Base-by-base conservation (phyloP, 2,113 vertebrate species). In the Halcyon malimbica region DNA sequence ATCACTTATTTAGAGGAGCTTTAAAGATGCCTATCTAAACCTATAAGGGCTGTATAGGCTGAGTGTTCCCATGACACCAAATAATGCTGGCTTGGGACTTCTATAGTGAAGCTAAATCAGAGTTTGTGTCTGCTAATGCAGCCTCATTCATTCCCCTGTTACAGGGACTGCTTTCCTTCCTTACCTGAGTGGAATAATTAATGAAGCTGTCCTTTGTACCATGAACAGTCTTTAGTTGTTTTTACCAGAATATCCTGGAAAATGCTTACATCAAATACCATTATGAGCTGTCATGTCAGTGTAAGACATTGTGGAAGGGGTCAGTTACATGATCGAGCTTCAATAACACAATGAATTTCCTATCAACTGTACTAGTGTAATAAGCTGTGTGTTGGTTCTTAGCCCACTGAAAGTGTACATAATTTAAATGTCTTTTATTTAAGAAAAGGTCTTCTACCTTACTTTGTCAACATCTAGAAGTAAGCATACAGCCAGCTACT, bases 1-100 rank as follows among this genome's bases (percentile, higher is more conserved):
- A 7, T 6, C 3, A 16, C 7, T 4, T 28, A 53, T 28, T 59
- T 70, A 56, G 4, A 2, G 5, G 3, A 59, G 3, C 0, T 75
- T 46, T 59, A 67, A 44, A 11, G 15, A 42, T 1, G 0, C 4
- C 1, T 80, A 12, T 23, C 50, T 13, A 60, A 16, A 56, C 4
- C 3, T 71, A 7, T 35, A 83, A 50, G 20, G n/a, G 1, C 28
- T 42, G 10, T 50, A 25, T 4, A 50, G 23, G 5, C 16, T 77
- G 37, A 68, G 37, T 67, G 8, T 3, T 59, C 18, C 77, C 26
- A 24, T 37, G 24, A 56, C 13, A 35, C 2, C 18, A 69, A 24
- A 41, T 6, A 53, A 2, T 35, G 16, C 5, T 64, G 15, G 4
- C 17, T 59, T 0, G 1, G 54, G 29, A 42, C 8, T 81, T 88